phyloP scores from a whole-genome alignment of 2,797 vertebrate genomes.

The Parauchenoglanis ngamensis region DNA sequence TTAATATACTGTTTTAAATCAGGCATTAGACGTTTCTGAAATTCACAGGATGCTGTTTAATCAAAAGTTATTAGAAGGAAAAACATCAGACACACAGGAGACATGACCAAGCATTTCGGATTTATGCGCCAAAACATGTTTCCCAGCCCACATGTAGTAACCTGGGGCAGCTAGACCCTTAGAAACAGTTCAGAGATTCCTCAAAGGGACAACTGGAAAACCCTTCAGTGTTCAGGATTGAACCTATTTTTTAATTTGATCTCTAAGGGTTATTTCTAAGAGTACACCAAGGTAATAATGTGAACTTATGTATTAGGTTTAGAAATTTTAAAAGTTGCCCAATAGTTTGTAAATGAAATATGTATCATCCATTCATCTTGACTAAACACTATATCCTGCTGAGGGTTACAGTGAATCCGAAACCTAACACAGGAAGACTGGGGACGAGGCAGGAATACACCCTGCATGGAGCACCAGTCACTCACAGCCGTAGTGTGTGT shows the following conservation, averaged over 20 bases:
- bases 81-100: background rate
- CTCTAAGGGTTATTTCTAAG: background rate
- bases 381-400: background rate
- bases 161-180: background rate
- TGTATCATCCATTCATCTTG: background rate
- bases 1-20: background rate
- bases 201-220: background rate
- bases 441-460: too few relatives aligned
- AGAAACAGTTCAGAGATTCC: background rate
- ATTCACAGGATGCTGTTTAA: background rate
- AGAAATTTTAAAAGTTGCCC: background rate
- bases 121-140: background rate
- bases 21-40: background rate
- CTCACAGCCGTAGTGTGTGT: too few relatives aligned
- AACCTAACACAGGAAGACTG: background rate
- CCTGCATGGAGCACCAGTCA: too few relatives aligned
- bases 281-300: background rate
- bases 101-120: background rate
- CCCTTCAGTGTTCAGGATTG: background rate
- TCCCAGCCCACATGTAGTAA: background rate
- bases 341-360: background rate
- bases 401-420: background rate
- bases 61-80: background rate
- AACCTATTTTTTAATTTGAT: background rate
- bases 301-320: background rate